A percentile compares a stretch with the other conserved stretches of the same genome.
Evolutionary conservation across 2,888 invertebrate species (phyloP).

Genomic region (Micoletzkya japonica): DNA sequence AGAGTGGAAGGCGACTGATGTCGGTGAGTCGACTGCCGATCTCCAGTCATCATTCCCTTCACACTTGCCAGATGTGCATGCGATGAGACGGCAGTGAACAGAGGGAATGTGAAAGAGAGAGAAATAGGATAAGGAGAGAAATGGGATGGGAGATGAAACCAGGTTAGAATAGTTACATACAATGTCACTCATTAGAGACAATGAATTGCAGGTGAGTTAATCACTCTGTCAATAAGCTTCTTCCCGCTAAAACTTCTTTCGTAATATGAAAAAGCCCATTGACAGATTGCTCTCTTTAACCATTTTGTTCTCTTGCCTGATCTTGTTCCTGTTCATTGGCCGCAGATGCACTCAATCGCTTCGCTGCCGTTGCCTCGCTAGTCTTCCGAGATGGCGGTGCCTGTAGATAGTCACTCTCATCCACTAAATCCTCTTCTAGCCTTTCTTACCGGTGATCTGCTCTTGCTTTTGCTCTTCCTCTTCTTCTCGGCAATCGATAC

Average conservation of each 20-base stretch:
- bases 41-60: too few relatives aligned
- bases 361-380: not conserved
- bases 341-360: not conserved
- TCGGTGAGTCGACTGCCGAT: too few relatives aligned
- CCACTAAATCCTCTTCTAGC: not conserved
- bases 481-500: constrained; percentile 23
- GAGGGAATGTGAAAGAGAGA: too few relatives aligned
- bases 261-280: too few relatives aligned
- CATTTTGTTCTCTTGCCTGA: not conserved
- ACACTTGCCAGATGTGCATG: too few relatives aligned
- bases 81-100: too few relatives aligned
- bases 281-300: not conserved
- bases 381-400: constrained; percentile 23
- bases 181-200: too few relatives aligned
- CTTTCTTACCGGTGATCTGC: constrained; percentile 25
- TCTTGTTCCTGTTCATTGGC: not conserved
- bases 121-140: not conserved
- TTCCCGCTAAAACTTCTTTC: too few relatives aligned
- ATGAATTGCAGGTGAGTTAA: too few relatives aligned
- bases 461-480: constrained; percentile 37
- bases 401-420: not conserved
- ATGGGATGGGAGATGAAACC: not conserved
- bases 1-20: too few relatives aligned
- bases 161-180: not conserved
- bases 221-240: too few relatives aligned